Percentiles rank a stretch among this genome's conserved stretches.
phyloP scores from a whole-genome alignment of 2,113 vertebrate genomes.

The Ptilorrhoa leucosticta region DNA sequence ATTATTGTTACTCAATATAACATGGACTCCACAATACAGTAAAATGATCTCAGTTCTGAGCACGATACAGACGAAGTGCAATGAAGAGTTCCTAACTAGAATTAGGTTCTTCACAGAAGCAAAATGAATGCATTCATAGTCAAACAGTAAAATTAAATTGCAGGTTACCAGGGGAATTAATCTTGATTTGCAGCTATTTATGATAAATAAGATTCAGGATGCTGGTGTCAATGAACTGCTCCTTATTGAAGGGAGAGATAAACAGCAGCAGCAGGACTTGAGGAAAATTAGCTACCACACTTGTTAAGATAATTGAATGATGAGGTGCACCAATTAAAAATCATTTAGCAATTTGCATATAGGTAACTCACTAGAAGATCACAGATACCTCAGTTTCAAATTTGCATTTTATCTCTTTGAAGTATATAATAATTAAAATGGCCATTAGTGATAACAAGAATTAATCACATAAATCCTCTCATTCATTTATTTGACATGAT shows the following conservation, averaged over 20 bases:
- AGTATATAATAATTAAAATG: not conserved
- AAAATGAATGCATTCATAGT: constrained; percentile 2
- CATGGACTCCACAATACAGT: not conserved
- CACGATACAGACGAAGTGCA: not conserved
- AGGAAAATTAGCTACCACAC: not conserved
- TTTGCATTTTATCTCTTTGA: not conserved
- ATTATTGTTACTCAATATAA: not conserved
- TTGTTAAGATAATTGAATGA: constrained; percentile 2
- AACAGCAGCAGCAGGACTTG: not conserved
- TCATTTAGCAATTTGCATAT: not conserved
- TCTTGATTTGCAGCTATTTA: constrained; percentile 47
- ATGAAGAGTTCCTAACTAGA: not conserved
- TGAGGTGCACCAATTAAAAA: constrained; percentile 11
- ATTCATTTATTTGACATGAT: not conserved
- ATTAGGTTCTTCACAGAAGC: not conserved
- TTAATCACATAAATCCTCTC: not conserved
- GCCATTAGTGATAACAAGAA: not conserved
- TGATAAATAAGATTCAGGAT: constrained; percentile 6
- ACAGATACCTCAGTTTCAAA: not conserved
- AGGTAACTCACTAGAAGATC: not conserved
- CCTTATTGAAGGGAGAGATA: not conserved
- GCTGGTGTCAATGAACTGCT: not conserved
- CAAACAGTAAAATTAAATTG: constrained; percentile 32
- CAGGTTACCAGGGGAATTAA: constrained; percentile 33
- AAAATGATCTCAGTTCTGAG: not conserved